A percentile compares a stretch with the other conserved stretches of the same genome.
Conservation (phyloP, 2,113 vertebrate genomes). For the Vulpes vulpes region DNA sequence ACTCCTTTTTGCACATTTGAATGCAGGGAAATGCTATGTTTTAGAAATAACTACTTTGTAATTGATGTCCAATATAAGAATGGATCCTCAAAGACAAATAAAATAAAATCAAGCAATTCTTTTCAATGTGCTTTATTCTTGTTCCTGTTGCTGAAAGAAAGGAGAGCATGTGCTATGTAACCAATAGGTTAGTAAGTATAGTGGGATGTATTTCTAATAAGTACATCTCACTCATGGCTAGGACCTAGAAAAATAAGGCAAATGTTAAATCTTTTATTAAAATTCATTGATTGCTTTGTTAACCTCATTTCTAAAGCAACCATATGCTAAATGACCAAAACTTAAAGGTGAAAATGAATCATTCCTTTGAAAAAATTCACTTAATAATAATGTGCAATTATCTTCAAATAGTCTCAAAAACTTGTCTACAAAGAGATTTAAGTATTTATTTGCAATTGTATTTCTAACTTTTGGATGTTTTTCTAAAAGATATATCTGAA, state of each 20-base stretch:
- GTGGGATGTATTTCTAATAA: not conserved
- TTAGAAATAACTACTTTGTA: conserved; percentile 36
- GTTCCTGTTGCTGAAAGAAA: not conserved
- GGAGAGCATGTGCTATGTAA: not conserved
- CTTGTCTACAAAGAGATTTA: not conserved
- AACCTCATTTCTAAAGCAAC: not conserved
- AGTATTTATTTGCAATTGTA: not conserved
- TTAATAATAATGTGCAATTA: not conserved
- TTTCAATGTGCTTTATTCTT: not conserved
- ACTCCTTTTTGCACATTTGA: not conserved
- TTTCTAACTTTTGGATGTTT: not conserved
- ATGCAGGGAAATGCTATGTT: not conserved
- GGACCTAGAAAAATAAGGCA: not conserved
- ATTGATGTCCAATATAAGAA: not conserved
- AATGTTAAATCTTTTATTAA: not conserved
- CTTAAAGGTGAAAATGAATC: not conserved
- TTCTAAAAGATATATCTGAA: not conserved
- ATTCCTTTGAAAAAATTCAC: not conserved
- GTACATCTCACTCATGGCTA: not conserved
- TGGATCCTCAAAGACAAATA: not conserved
- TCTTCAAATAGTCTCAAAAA: not conserved
- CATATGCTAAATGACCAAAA: not conserved
- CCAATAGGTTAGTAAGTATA: not conserved
- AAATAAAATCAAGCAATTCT: not conserved
- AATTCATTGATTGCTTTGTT: not conserved